Base-by-base conservation (phyloP, 2,888 invertebrate species). In the Agonopterix arenella region DNA sequence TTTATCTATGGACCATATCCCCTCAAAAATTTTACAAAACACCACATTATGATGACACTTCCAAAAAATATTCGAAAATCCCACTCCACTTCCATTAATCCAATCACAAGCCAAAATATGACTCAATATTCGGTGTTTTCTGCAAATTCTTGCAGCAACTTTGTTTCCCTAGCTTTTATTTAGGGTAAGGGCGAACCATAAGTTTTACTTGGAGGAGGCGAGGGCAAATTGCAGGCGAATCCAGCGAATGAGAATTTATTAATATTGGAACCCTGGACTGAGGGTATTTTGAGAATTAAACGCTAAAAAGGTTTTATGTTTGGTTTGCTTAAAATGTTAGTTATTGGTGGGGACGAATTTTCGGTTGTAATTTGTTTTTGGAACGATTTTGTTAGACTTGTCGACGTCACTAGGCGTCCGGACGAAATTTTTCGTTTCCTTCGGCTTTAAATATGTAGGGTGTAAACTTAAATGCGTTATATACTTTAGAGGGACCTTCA, bases 191-290 rank as follows among this genome's bases (percentile, higher is more conserved):
- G 76, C 70, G 65, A 59, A 60, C 77, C 86, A 74, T 88, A 86
- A 86, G 81, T 85, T 84, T 76, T 71, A 70, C 77, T 79, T 73
- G 75, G 69, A 70, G 73, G 67, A 70, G 74, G 58, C 78, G 68
- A 63, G 73, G 77, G 84, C 83, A 85, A 85, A 88, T 88, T 88
- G 88, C 83, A 73, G 70, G 76, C 76, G 78, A 84, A 82, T 82
- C 81, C 78, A 63, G 73, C 64, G 71, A 83, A 89, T 84, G 83
- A 84, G 84, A 86, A 89, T 88, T 89, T 89, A 89, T 88, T 88
- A 84, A 88, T 86, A 89, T 89, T 86, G 84, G 76, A 76, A 77
- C 64, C 66, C 60, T 52, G 62, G 66, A 58, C 54, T 55, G 65
- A 66, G 70, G 67, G 66, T 62, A 62, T 64, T 54, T 59, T 56